Conservation (phyloP, 2,888 invertebrate species). For the Drosophila borealis region DNA sequence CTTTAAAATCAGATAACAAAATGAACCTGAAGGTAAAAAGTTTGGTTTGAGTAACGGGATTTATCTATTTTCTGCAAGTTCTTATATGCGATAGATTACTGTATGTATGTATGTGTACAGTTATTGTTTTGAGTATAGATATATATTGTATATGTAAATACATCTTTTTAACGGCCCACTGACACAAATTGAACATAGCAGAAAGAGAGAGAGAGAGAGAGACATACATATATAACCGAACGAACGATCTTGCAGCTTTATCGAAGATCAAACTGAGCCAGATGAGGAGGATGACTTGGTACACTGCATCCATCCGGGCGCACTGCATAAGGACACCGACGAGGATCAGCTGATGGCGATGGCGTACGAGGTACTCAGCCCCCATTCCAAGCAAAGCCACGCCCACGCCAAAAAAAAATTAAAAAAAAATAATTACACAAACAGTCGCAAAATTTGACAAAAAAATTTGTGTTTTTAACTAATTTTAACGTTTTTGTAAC, state of each 20-base stretch:
- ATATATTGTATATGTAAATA: conserved; percentile 10
- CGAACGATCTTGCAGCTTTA: conserved; percentile 86
- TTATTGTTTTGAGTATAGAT: conserved; percentile 6
- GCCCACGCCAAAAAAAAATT: conserved; percentile 15
- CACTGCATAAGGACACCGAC: conserved; percentile 87
- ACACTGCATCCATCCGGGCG: conserved; percentile 89
- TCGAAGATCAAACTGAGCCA: conserved; percentile 89
- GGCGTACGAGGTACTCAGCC: conserved; percentile 87
- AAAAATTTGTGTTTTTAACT: conserved; percentile 49
- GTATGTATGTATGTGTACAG: conserved; percentile 6
- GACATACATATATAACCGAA: conserved; percentile 30
- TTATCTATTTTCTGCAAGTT: neutral
- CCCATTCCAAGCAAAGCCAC: conserved; percentile 32
- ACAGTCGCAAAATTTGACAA: conserved; percentile 24
- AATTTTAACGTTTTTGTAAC: conserved; percentile 37
- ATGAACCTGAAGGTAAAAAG: no score
- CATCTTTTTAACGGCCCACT: conserved; percentile 61
- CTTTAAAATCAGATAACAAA: no score
- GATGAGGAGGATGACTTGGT: conserved; percentile 87
- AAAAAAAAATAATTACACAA: conserved; percentile 8
- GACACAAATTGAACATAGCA: conserved; percentile 58
- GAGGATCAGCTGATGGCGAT: conserved; percentile 88
- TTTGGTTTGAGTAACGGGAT: no score
- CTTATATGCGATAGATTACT: conserved; percentile 7
- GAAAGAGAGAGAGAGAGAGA: conserved; percentile 21